Percentiles rank a stretch among this genome's conserved stretches.
Evolutionary conservation across 2,888 invertebrate genomes (phyloP).

Genomic region (Steromphala cineraria): DNA sequence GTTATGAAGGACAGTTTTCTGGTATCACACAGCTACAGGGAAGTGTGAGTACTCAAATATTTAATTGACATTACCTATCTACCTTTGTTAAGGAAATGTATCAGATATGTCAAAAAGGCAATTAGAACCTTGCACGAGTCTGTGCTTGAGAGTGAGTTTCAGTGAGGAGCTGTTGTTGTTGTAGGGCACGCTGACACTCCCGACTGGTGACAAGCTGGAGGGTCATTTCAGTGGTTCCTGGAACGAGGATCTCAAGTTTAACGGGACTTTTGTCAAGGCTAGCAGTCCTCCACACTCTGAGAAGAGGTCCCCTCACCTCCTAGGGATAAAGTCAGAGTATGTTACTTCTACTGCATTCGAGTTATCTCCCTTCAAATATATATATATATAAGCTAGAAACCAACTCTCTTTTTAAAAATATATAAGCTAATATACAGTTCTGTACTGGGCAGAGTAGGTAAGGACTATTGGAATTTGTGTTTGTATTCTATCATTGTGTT

Average conservation of each 20-base stretch:
- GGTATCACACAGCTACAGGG: conserved; percentile 86
- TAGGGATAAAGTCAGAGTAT: conserved; percentile 41
- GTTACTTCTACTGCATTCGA: background rate
- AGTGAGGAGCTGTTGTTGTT: background rate
- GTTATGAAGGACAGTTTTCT: conserved; percentile 91
- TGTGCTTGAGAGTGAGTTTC: no score
- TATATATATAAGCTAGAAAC: no score
- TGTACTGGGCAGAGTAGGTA: no score
- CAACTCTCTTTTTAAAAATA: no score
- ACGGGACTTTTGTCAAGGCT: conserved; percentile 80
- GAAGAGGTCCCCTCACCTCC: conserved; percentile 26
- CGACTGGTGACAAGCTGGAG: conserved; percentile 85
- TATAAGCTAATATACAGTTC: no score
- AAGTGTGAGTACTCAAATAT: conserved; percentile 76
- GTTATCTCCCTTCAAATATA: no score
- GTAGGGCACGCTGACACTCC: conserved; percentile 85
- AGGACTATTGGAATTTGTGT: no score
- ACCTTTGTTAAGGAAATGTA: background rate
- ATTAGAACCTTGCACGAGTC: background rate
- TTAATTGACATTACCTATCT: background rate
- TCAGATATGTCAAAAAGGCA: background rate
- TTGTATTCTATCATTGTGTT: no score
- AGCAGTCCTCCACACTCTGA: conserved; percentile 12
- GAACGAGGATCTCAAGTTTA: conserved; percentile 87
- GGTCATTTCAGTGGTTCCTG: conserved; percentile 84